Base-by-base conservation (phyloP, 2,113 vertebrate species). In the Hyla sarda region DNA sequence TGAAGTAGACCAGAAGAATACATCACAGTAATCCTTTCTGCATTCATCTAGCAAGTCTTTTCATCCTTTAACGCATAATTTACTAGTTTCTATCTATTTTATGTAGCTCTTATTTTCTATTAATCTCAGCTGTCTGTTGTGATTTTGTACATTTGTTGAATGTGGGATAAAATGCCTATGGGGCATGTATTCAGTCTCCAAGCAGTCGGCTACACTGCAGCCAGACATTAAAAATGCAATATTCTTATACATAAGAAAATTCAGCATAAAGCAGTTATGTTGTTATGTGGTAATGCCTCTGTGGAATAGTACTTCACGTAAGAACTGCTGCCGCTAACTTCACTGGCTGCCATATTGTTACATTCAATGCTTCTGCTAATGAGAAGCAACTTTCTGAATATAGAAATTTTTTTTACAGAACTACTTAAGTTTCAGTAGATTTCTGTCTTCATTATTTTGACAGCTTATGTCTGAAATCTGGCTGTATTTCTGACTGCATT, bases 71-170 rank as follows among this genome's bases (percentile, higher is more conserved):
- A n/a, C 32, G 62, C 45, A 71, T 52, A 69, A 67, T 23, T 82
- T 50, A 69, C 47, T 52, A 71, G 41, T 52, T 50, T 82, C 41
- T 67, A 82, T 67, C 41, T 30, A 28, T 47, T 71, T 82, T 71
- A 34, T 82, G 60, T 82, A 23, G 9, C 34, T 69, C 47, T 67
- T 82, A 25, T 50, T 69, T 69, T 82, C 45, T 69, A 65, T 45
- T 69, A 69, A 69, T 82, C 30, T 82, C 80, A 67, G 32, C 41
- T 69, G 80, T 82, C 62, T 71, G 80, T 82, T 82, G 45, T 71
- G 62, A 52, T 34, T 82, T 45, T 69, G 60, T 71, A 52, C 45
- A 69, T 69, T 82, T 30, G 25, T 25, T 50, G 62, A 71, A 50
- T 82, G 62, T 52, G 28, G 67, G 62, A 71, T 69, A 82, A 67